Evolutionary conservation across 1,140 invertebrate species (phyloP).

Genomic region (Ceratina australensis): DNA sequence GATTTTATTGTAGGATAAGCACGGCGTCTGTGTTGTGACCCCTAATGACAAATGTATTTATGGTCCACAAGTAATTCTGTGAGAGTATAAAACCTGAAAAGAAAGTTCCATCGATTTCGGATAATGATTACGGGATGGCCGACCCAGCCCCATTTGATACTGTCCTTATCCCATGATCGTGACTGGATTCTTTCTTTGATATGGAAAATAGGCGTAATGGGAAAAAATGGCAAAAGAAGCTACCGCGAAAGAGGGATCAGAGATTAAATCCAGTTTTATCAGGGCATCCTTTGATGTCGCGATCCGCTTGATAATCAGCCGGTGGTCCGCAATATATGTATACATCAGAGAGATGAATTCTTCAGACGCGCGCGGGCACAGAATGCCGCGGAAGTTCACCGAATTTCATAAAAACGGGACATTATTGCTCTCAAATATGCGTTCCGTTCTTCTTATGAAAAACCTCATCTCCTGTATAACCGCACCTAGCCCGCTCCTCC

Average conservation of each 20-base stretch:
- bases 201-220: conserved; percentile 38
- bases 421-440: conserved; percentile 47
- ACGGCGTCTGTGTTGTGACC: no score
- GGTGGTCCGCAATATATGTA: conserved; percentile 31
- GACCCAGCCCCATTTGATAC: conserved; percentile 12
- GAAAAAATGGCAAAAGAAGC: conserved; percentile 20
- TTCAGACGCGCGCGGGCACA: conserved; percentile 16
- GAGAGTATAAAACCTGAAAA: background rate
- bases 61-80: no score
- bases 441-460: conserved; percentile 45
- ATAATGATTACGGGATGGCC: conserved; percentile 12
- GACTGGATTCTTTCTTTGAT: conserved; percentile 40
- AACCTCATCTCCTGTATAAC: background rate
- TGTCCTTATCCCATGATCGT: conserved; percentile 26
- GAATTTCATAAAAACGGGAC: conserved; percentile 52
- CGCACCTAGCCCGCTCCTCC: background rate
- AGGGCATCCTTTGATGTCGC: conserved; percentile 44
- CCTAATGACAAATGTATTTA: no score
- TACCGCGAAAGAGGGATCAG: conserved; percentile 25
- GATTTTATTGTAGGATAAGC: no score
- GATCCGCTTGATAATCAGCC: conserved; percentile 47
- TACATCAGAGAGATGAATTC: conserved; percentile 47
- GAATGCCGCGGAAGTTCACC: conserved; percentile 8
- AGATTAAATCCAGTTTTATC: conserved; percentile 52
- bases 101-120: conserved; percentile 26